phyloP scores from a whole-genome alignment of 2,113 vertebrate species.

The Motacilla tschutschensis region DNA sequence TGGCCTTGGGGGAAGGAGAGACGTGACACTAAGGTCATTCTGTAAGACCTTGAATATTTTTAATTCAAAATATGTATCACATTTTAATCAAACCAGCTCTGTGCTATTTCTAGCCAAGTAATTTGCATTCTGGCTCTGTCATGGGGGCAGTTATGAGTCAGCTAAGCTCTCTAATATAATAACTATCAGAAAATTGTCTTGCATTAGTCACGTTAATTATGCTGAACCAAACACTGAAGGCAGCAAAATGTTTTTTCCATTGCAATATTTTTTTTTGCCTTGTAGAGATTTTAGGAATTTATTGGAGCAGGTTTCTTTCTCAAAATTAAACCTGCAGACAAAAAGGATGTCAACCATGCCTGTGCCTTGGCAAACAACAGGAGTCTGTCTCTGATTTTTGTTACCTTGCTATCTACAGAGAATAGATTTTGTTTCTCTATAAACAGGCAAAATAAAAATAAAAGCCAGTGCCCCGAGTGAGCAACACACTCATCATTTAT shows the following conservation, averaged over 20 bases:
- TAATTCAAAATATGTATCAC: conserved; percentile 62
- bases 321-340: conserved; percentile 31
- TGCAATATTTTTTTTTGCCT: conserved; percentile 51
- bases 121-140: conserved; percentile 71
- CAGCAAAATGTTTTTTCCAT: conserved; percentile 64
- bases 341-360: not conserved
- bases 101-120: conserved; percentile 38
- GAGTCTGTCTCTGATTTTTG: not conserved
- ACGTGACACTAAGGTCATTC: conserved; percentile 61
- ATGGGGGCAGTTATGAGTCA: conserved; percentile 70
- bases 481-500: not conserved
- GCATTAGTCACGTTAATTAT: conserved; percentile 81
- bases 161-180: conserved; percentile 71
- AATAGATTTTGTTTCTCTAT: not conserved
- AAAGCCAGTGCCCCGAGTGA: not conserved
- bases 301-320: conserved; percentile 34
- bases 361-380: not conserved
- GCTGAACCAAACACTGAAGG: conserved; percentile 65
- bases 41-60: conserved; percentile 55
- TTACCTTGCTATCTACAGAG: not conserved
- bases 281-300: conserved; percentile 57
- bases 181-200: conserved; percentile 73
- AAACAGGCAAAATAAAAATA: not conserved
- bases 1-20: not conserved
- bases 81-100: conserved; percentile 69